Evolutionary conservation across 53 echinoderm and acorn worm species (phyloP), one percentile per base, ranked within the genome.

Genomic region (Patiria pectinifera): DNA sequence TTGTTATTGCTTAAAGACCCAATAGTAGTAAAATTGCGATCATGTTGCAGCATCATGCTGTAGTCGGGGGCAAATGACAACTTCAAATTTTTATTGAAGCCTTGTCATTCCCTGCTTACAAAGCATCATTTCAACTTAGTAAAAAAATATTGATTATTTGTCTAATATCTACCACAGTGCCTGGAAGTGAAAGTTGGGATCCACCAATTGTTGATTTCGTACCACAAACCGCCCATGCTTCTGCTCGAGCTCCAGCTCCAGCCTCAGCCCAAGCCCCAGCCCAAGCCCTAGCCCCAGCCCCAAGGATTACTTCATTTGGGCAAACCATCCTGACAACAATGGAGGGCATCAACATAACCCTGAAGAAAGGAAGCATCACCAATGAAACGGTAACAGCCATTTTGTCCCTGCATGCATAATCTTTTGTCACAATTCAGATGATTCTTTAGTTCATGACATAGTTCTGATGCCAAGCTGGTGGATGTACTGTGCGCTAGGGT

Each of bases 351-450:
- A 86, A 79, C 15, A 90, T 94, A 46, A 91, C 78, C 43, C 85
- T 94, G 83, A 94, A 79, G n/a, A 94, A 86, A 85, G 94, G 94
- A 24, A 91, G 91, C 71, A 94, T 94, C 84, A 91, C 91, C 24
- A 84, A 63, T 78, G 91, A 91, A 86, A 86, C 66, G 79, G 94
- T 94, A 91, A 45, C 35, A 35, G 35, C 35, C 35, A 35, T 35
- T 35, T 35, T 35, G 35, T 35, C 35, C 35, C 35, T 35, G 35
- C 35, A 35, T 35, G 35, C 35, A 35, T 35, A 35, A 35, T 35
- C 35, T 35, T n/a, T n/a, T n/a, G n/a, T n/a, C n/a, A n/a, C n/a
- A n/a, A n/a, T n/a, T n/a, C n/a, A n/a, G n/a, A n/a, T n/a, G n/a
- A n/a, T n/a, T n/a, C n/a, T n/a, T n/a, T n/a, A n/a, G n/a, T n/a